A percentile compares a stretch with the other conserved stretches of the same genome.
Evolutionary conservation across 2,113 vertebrate species (phyloP).

Genomic region (Melanerpes aurifrons): DNA sequence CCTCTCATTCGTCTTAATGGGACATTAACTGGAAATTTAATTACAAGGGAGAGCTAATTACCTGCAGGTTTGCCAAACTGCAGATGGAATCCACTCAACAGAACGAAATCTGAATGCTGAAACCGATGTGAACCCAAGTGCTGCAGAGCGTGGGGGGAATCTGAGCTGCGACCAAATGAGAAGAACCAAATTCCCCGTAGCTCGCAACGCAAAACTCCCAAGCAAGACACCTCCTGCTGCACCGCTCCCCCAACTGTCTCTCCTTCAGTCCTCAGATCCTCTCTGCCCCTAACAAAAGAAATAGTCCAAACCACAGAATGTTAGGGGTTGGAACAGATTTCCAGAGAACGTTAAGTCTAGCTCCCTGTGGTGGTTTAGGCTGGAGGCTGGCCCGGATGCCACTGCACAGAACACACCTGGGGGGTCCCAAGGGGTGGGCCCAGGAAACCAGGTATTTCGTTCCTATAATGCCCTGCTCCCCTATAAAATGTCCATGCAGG

Average conservation of each 20-base stretch:
- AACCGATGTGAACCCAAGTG: neutral
- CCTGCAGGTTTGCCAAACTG: slow-evolving; percentile 48
- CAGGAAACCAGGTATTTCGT: too few species aligned
- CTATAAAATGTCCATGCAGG: too few species aligned
- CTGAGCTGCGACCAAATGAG: neutral
- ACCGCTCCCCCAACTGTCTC: accelerated
- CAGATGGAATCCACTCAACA: slow-evolving; percentile 38
- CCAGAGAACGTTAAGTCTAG: too few species aligned
- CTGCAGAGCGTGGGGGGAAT: neutral
- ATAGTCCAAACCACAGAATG: neutral
- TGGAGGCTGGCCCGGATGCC: too few species aligned
- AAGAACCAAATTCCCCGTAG: neutral
- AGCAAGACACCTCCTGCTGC: accelerated
- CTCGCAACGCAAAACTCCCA: neutral
- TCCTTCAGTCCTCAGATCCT: neutral
- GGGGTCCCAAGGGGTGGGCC: too few species aligned
- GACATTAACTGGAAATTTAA: slow-evolving; percentile 63
- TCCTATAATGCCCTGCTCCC: too few species aligned
- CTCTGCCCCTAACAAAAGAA: neutral
- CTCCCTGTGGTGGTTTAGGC: too few species aligned
- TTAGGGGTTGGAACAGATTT: too few species aligned
- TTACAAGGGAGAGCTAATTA: slow-evolving; percentile 60
- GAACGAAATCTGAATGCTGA: slow-evolving; percentile 8
- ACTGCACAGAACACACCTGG: too few species aligned
- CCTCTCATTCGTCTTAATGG: slow-evolving; percentile 60